phyloP scores from a whole-genome alignment of 2,888 invertebrate species.

The Campoplex nolae region DNA sequence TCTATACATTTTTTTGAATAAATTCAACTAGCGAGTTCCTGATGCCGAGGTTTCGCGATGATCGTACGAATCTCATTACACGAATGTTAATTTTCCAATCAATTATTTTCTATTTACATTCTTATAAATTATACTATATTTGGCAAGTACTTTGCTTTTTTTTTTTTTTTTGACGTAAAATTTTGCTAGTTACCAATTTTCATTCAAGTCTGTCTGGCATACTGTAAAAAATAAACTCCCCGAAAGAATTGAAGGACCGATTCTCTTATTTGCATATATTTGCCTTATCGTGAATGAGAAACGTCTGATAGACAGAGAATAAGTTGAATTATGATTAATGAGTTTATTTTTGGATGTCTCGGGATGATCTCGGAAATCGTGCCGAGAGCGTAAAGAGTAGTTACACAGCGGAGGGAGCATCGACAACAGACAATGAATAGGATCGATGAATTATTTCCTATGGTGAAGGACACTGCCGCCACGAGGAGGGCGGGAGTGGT shows the following conservation, averaged over 20 bases:
- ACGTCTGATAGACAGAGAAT: neutral
- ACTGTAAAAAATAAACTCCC: neutral
- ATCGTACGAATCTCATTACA: too few species aligned
- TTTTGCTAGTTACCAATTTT: neutral
- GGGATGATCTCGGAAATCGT: neutral
- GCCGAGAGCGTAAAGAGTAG: constrained; percentile 23
- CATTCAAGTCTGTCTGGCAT: neutral
- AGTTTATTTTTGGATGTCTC: neutral
- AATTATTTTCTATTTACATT: neutral
- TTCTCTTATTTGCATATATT: neutral
- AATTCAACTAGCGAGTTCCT: neutral
- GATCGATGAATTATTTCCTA: constrained; percentile 72
- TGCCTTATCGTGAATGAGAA: neutral
- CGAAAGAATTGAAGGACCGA: neutral
- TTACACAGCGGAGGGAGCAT: constrained; percentile 49
- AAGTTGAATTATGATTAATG: neutral
- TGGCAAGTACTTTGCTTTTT: too few species aligned
- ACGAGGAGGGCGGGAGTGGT: constrained; percentile 32
- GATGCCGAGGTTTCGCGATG: too few species aligned
- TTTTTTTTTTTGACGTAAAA: neutral
- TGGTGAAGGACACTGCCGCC: constrained; percentile 65
- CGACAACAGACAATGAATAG: constrained; percentile 57
- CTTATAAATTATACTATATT: neutral
- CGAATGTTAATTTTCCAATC: neutral
- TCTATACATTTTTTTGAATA: neutral